Percentiles rank a stretch among this genome's conserved stretches.
These are phyloP conservation scores for Cyclopterus lumpus DNA, from an alignment of 2,797 vertebrate genomes.

Conservation along the genomic window DNA sequence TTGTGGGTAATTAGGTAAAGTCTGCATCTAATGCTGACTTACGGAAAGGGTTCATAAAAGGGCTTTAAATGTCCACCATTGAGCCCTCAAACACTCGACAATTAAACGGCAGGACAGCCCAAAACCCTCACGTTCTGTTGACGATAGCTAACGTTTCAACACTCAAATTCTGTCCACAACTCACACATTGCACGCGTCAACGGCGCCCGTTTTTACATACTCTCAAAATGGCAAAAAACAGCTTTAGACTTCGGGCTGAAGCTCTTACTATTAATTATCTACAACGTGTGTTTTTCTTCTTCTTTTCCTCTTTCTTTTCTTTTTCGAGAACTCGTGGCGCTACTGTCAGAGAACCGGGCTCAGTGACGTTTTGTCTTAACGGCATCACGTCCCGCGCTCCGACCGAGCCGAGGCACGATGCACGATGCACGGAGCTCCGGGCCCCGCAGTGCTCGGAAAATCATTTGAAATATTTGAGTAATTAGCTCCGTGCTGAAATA, in stretches of 20 bases:
- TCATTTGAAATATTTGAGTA: constrained; percentile 56
- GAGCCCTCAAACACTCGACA: too few species aligned
- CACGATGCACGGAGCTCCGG: constrained; percentile 44
- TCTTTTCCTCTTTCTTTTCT: background rate
- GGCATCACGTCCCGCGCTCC: constrained; percentile 36
- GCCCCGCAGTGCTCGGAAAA: constrained; percentile 27
- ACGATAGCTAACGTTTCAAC: too few species aligned
- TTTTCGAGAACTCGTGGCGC: background rate
- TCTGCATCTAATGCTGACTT: too few species aligned
- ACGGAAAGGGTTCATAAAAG: too few species aligned
- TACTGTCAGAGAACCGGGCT: constrained; percentile 2
- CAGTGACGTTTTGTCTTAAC: constrained; percentile 38
- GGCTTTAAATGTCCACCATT: too few species aligned
- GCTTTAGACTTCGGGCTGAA: background rate
- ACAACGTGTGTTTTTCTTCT: background rate
- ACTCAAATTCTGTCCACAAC: background rate
- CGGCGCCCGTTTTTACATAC: background rate
- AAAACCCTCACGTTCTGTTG: background rate
- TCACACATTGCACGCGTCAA: background rate
- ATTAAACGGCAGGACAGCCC: too few species aligned
- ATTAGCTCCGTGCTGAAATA: constrained; percentile 46
- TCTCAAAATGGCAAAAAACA: background rate
- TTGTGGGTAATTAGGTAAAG: too few species aligned
- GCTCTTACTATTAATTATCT: background rate
- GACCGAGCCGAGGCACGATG: constrained; percentile 39